A percentile compares a stretch with the other conserved stretches of the same genome.
Conservation (phyloP, 2,113 vertebrate genomes). For the Planiliza haematocheilus region DNA sequence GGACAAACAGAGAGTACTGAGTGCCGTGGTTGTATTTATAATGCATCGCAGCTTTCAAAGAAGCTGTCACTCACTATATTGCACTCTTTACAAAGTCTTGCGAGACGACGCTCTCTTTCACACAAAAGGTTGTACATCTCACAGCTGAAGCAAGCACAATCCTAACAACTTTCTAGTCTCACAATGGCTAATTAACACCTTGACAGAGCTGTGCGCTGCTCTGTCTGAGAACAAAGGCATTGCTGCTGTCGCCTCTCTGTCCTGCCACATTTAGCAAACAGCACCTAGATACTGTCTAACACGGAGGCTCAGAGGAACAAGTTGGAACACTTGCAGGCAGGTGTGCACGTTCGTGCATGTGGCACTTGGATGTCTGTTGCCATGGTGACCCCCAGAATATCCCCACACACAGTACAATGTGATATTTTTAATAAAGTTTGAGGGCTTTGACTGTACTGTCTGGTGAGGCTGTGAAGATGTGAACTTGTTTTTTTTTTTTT, state of each 20-base stretch:
- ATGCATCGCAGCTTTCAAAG: constrained; percentile 22
- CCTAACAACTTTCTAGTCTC: constrained; percentile 55
- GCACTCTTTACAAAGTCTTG: constrained; percentile 46
- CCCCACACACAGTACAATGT: constrained; percentile 62
- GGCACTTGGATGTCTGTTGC: constrained; percentile 80
- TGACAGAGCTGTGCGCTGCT: constrained; percentile 43
- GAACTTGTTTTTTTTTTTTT: constrained; percentile 40
- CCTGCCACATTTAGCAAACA: constrained; percentile 64
- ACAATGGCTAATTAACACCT: constrained; percentile 75
- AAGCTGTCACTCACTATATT: constrained; percentile 34
- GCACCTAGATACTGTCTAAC: constrained; percentile 53
- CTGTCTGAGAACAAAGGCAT: constrained; percentile 63
- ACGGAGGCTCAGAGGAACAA: constrained; percentile 54
- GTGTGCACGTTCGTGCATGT: constrained; percentile 67
- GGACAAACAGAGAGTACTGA: constrained; percentile 21
- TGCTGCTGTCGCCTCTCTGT: constrained; percentile 49
- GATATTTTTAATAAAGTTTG: constrained; percentile 76
- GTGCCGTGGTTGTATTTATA: constrained; percentile 19
- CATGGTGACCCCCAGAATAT: constrained; percentile 79
- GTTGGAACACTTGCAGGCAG: constrained; percentile 65
- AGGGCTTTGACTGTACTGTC: constrained; percentile 65
- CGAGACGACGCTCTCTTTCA: constrained; percentile 47
- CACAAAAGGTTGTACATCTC: constrained; percentile 52
- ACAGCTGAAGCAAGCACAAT: constrained; percentile 46
- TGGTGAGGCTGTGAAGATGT: constrained; percentile 47